phyloP scores from a whole-genome alignment of 2,888 invertebrate genomes.

The Dicyrtomina minuta region DNA sequence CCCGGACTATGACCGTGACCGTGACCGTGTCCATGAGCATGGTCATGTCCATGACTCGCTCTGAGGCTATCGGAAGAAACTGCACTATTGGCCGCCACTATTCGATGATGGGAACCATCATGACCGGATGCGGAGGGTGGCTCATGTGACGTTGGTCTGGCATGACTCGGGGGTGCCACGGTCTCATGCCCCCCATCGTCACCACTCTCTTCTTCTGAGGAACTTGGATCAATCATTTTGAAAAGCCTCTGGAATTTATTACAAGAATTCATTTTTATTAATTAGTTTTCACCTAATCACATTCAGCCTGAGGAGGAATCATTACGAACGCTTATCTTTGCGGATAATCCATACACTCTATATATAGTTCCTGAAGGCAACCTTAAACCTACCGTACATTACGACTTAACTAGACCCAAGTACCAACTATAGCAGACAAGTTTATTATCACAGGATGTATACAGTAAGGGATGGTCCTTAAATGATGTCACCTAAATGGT shows the following conservation, averaged over 20 bases:
- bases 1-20: conserved; percentile 37
- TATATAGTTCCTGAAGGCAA: no score
- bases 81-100: conserved; percentile 30
- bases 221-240: conserved; percentile 90
- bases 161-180: conserved; percentile 53
- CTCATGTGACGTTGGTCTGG: conserved; percentile 36
- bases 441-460: no score
- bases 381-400: no score
- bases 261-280: background rate
- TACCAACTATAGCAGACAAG: no score
- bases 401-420: no score
- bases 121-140: conserved; percentile 18
- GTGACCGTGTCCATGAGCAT: conserved; percentile 22
- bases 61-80: conserved; percentile 45
- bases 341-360: no score
- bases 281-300: no score
- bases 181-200: conserved; percentile 71
- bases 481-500: no score
- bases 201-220: conserved; percentile 92
- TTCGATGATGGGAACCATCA: conserved; percentile 30
- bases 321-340: no score
- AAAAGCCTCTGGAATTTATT: conserved; percentile 3
- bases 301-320: no score
- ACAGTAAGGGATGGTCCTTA: no score
- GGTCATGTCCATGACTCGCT: conserved; percentile 34